Percentiles rank a stretch among this genome's conserved stretches.
These are phyloP conservation scores for Scrobipalpa costella DNA, from an alignment of 2,888 invertebrate species.

Conservation along the genomic window DNA sequence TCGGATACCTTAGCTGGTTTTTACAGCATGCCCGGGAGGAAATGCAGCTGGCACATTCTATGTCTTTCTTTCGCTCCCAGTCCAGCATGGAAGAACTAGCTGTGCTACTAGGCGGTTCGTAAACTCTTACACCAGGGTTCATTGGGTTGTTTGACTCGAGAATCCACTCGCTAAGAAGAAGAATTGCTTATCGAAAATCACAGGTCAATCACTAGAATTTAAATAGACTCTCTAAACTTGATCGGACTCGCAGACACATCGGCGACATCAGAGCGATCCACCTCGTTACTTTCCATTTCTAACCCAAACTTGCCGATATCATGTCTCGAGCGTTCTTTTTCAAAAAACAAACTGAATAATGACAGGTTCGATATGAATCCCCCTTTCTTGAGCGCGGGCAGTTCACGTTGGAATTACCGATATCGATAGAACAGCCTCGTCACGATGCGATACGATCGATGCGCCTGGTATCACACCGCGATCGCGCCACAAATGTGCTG, in stretches of 20 bases:
- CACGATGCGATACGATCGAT: conserved; percentile 75
- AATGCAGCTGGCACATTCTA: too few relatives aligned
- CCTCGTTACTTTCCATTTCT: conserved; percentile 21
- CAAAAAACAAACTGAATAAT: conserved; percentile 61
- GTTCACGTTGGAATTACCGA: conserved; percentile 67
- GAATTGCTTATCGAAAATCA: neutral
- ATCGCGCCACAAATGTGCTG: conserved; percentile 73
- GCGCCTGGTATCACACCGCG: conserved; percentile 75
- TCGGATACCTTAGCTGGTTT: too few relatives aligned
- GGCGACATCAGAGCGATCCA: conserved; percentile 16
- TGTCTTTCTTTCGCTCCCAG: too few relatives aligned
- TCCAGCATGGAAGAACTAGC: too few relatives aligned
- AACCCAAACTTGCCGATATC: conserved; percentile 39
- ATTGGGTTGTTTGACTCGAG: too few relatives aligned
- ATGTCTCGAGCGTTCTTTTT: conserved; percentile 40
- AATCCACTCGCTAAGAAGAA: too few relatives aligned
- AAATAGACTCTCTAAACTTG: neutral
- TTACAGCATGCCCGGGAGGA: too few relatives aligned
- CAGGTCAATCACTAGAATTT: neutral
- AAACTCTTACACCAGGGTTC: too few relatives aligned
- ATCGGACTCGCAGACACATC: neutral
- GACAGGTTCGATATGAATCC: conserved; percentile 59
- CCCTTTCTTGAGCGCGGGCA: conserved; percentile 65
- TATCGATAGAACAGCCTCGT: conserved; percentile 73
- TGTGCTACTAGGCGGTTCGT: too few relatives aligned